These are phyloP conservation scores for Onychomys leucogaster DNA, from an alignment of 2,797 vertebrate genomes.

Conservation along the genomic window DNA sequence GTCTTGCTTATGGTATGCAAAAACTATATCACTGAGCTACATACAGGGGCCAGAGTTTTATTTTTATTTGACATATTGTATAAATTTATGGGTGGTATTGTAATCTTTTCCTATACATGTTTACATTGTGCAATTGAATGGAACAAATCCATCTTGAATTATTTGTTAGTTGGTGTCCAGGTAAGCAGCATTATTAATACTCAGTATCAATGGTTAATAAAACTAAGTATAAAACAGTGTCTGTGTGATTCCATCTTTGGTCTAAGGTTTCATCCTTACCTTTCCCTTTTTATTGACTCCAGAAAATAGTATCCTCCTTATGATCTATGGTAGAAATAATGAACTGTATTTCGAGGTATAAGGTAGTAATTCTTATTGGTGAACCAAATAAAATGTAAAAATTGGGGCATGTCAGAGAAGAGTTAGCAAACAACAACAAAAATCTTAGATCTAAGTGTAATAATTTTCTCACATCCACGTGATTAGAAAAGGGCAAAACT, in stretches of 20 bases:
- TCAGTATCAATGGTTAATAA: background rate
- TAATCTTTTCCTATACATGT: background rate
- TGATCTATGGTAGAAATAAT: constrained; percentile 34
- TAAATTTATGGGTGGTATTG: background rate
- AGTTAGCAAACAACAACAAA: constrained; percentile 9
- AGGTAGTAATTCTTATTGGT: constrained; percentile 7
- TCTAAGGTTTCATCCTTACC: background rate
- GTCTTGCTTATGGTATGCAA: background rate
- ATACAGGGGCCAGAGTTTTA: background rate
- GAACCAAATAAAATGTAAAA: constrained; percentile 46
- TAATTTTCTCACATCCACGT: constrained; percentile 37
- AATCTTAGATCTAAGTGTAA: background rate
- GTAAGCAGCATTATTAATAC: background rate
- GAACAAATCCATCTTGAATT: background rate
- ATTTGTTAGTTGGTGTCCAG: background rate
- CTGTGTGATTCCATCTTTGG: background rate
- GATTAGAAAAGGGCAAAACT: constrained; percentile 50
- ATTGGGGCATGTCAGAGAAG: background rate
- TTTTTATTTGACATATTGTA: background rate
- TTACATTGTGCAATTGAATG: background rate
- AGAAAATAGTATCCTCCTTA: constrained; percentile 2
- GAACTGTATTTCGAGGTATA: constrained; percentile 16
- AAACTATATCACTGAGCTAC: background rate
- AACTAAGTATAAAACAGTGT: constrained; percentile 21
- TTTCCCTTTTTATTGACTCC: constrained; percentile 11